Conservation (phyloP, 92 coral and sea anemone genomes). For the Bergia puertoricense region DNA sequence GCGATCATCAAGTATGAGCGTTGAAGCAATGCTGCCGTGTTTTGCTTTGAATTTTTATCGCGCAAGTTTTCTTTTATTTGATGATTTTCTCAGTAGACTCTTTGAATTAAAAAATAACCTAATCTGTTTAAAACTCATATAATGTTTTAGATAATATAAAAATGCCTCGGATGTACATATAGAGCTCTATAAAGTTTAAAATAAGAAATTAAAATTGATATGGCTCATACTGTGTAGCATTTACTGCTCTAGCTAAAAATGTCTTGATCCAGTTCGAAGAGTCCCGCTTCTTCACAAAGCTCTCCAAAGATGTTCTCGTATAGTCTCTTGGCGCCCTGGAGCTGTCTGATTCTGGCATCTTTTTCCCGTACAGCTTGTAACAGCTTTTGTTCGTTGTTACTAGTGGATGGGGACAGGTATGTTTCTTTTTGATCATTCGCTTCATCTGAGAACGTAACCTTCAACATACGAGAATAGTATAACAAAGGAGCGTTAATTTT, state of each 20-base stretch:
- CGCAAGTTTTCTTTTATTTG: too few relatives aligned
- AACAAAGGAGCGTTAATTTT: neutral
- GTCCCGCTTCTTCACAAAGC: slow-evolving; percentile 89
- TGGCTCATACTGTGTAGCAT: too few relatives aligned
- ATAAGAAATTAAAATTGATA: too few relatives aligned
- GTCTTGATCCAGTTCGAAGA: slow-evolving; percentile 80
- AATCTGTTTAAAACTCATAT: too few relatives aligned
- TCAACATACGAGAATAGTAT: neutral
- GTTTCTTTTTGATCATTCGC: slow-evolving; percentile 25
- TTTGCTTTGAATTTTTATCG: too few relatives aligned
- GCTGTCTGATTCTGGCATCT: slow-evolving; percentile 71
- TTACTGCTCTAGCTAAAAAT: slow-evolving; percentile 7
- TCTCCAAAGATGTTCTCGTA: slow-evolving; percentile 78
- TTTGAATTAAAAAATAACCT: too few relatives aligned
- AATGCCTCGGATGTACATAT: too few relatives aligned
- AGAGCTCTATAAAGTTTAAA: too few relatives aligned
- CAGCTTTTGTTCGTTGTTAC: slow-evolving; percentile 50
- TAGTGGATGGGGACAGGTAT: slow-evolving; percentile 6
- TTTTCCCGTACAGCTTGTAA: slow-evolving; percentile 63
- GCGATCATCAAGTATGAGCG: neutral
- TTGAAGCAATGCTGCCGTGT: too few relatives aligned
- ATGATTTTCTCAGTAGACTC: too few relatives aligned
- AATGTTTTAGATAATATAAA: too few relatives aligned
- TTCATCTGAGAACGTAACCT: slow-evolving; percentile 74
- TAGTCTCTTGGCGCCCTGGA: slow-evolving; percentile 60